Percentiles rank a stretch among this genome's conserved stretches.
phyloP scores from a whole-genome alignment of 64 coral and sea anemone genomes.

The Stichodactyla mertensii region DNA sequence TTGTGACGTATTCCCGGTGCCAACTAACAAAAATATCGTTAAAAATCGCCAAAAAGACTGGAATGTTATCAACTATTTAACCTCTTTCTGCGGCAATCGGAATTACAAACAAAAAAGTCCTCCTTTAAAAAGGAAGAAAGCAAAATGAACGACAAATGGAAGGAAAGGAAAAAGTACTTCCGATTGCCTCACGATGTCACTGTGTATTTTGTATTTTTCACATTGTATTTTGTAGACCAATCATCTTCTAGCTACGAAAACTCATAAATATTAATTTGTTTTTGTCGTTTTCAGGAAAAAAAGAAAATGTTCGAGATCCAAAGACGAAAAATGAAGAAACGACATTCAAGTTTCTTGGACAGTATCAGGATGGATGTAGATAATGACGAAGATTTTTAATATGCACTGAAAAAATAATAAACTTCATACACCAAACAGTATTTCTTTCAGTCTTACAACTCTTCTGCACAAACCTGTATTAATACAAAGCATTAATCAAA shows the following conservation, averaged over 20 bases:
- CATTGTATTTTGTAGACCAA: too few relatives aligned
- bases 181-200: background rate
- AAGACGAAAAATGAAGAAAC: conserved; percentile 82
- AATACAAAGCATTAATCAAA: background rate
- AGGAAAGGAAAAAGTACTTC: too few relatives aligned
- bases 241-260: too few relatives aligned
- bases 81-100: too few relatives aligned
- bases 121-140: too few relatives aligned
- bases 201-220: too few relatives aligned
- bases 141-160: too few relatives aligned
- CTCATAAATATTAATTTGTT: background rate
- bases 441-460: background rate
- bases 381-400: conserved; percentile 61
- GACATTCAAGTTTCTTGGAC: conserved; percentile 96
- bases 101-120: too few relatives aligned
- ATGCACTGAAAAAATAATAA: background rate
- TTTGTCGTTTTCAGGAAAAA: conserved; percentile 66
- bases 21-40: too few relatives aligned
- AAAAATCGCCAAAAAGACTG: too few relatives aligned
- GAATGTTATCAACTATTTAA: too few relatives aligned
- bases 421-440: background rate
- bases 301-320: conserved; percentile 82
- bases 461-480: background rate
- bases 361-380: conserved; percentile 98
- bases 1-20: background rate